phyloP scores from a whole-genome alignment of 2,888 invertebrate species.

The Branchinecta sandiegonensis region DNA sequence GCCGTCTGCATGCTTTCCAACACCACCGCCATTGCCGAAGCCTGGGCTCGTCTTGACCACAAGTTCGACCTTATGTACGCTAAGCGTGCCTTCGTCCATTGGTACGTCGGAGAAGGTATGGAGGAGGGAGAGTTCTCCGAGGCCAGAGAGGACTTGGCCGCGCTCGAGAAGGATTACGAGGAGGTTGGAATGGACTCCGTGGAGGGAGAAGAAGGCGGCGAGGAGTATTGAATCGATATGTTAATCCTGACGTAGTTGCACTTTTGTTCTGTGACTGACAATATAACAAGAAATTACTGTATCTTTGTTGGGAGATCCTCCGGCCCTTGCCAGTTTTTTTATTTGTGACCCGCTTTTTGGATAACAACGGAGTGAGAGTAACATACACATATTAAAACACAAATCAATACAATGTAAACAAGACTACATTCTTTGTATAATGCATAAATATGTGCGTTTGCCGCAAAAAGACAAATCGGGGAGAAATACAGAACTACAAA shows the following conservation, averaged over 20 bases:
- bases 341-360: too few species aligned
- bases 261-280: too few species aligned
- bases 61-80: conserved; percentile 69
- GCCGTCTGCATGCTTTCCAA: conserved; percentile 54
- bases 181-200: conserved; percentile 28
- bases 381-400: too few species aligned
- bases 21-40: conserved; percentile 77
- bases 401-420: too few species aligned
- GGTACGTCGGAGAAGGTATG: conserved; percentile 69
- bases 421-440: too few species aligned
- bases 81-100: conserved; percentile 75
- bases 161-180: conserved; percentile 48
- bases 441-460: too few species aligned
- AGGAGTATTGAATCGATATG: conserved; percentile 41
- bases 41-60: conserved; percentile 60
- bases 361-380: too few species aligned
- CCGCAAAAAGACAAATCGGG: too few species aligned
- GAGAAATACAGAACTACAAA: too few species aligned
- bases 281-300: too few species aligned
- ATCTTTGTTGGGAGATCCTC: too few species aligned
- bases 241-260: not conserved
- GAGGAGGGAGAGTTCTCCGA: conserved; percentile 80
- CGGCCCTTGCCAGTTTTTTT: too few species aligned
- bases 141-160: conserved; percentile 69
- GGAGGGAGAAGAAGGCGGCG: conserved; percentile 56